Base-by-base conservation (phyloP, 2,113 vertebrate genomes). In the Pachyramphus minor region DNA sequence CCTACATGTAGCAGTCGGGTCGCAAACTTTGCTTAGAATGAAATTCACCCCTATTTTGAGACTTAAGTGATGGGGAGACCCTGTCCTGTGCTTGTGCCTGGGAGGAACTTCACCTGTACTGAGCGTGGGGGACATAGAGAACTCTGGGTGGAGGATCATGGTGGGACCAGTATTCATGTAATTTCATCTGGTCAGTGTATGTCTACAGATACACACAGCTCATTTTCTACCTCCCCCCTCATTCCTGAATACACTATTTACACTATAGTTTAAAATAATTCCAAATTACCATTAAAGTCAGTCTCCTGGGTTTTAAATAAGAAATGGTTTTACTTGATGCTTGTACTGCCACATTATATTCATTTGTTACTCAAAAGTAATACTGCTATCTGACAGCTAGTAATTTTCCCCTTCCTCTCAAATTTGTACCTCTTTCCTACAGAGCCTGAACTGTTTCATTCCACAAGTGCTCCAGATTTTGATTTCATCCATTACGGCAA, bases 401-500 rank as follows among this genome's bases (percentile, higher is more conserved):
- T 50, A 53, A 31, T 71, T 88, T 80, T 76, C 6, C 6, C 21
- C 17, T 89, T 84, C 14, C 35, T 80, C 58, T 77, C 19, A 23
- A 55, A 56, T 87, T 41, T 79, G 3, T 75, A 52, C 71, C 14
- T 88, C 41, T 79, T 89, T 64, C n/a, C 72, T 90, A 42, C 87
- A 99, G 99, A 99, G 45, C 87, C 98, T 79, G 98, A 98, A 90
- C 97, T 99, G 56, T 95, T 79, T 50, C 69, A 81, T 31, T 67
- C 94, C 23, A 94, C 97, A 82, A 98, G 98, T 44, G 52, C 75
- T 63, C 92, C 96, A 72, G 76, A 96, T 33, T 89, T 67, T 5
- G 63, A 95, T 59, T 99, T 98, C 90, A 76, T 97, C 83, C 95
- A 95, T 73, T 97, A 98, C 50, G 98, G 97, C 74, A 98, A 99